Evolutionary conservation across 2,888 invertebrate genomes (phyloP), one percentile per base, ranked within the genome.

Genomic region (Synergus japonicus): DNA sequence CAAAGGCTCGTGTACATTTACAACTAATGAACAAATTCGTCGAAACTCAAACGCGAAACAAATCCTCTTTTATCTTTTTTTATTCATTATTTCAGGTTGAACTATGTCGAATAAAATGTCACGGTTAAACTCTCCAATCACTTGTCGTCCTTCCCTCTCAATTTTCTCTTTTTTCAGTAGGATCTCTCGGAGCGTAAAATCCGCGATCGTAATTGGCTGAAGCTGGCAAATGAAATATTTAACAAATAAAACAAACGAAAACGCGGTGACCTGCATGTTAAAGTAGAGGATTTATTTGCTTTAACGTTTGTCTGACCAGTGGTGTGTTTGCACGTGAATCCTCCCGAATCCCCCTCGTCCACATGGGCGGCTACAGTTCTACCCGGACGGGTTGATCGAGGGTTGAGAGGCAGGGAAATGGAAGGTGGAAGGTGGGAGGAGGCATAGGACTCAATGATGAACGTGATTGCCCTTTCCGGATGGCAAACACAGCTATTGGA

Each of bases 221-320:
- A 88, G 89, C 89, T 89, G 87, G 89, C 88, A 90, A 92, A 91
- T 91, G 89, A 92, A 92, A 91, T 92, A 92, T 92, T 91, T 90
- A 91, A 92, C 90, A 90, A 92, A 92, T 92, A 91, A 92, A 92
- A 91, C 91, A 92, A 92, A 91, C 91, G 90, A 86, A 88, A 88
- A 85, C 88, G 87, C 87, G 90, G 89, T 90, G 92, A 91, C 90
- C 91, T 91, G 92, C 92, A 92, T 92, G 92, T 89, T 90, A 91
- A 92, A 92, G 91, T 88, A 90, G 91, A 87, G 89, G 89, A 89
- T 90, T 91, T 90, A 90, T 90, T 91, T 91, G 89, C 90, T 89
- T 84, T 86, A 84, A 84, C 87, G 86, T 88, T 87, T 87, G 87
- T 89, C 87, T 88, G 89, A 87, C 87, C 87, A 86, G 86, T 85